Conservation (phyloP, 1,140 invertebrate species). For the Meloidogyne exigua region DNA sequence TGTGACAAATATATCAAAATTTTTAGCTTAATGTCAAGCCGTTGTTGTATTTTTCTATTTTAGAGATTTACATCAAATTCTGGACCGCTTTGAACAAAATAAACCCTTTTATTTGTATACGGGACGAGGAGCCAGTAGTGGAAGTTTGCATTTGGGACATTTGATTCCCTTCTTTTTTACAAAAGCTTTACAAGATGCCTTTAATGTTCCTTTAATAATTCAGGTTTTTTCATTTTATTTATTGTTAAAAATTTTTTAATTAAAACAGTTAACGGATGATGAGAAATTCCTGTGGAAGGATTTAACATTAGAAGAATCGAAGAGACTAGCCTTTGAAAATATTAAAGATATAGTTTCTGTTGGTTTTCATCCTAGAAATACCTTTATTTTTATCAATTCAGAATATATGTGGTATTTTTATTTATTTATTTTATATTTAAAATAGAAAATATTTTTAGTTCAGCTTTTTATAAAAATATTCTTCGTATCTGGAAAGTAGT, state of each 20-base stretch:
- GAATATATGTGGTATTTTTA: constrained; percentile 83
- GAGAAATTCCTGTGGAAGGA: constrained; percentile 98
- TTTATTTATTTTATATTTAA: constrained; percentile 33
- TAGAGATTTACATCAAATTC: constrained; percentile 71
- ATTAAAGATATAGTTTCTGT: constrained; percentile 96
- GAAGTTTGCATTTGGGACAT: constrained; percentile 93
- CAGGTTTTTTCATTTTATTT: constrained; percentile 41
- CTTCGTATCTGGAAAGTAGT: constrained; percentile 85
- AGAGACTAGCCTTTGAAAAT: constrained; percentile 82
- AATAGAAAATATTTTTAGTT: constrained; percentile 64
- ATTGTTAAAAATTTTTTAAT: constrained; percentile 10
- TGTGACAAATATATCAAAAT: too few species aligned
- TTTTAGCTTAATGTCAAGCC: too few species aligned
- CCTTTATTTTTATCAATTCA: constrained; percentile 94
- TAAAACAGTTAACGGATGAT: constrained; percentile 87
- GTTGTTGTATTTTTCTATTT: constrained; percentile 24
- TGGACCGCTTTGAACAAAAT: constrained; percentile 80
- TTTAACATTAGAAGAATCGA: constrained; percentile 82
- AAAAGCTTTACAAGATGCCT: constrained; percentile 96
- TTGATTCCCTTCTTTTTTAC: constrained; percentile 94
- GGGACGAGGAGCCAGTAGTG: constrained; percentile 90
- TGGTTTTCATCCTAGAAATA: constrained; percentile 92
- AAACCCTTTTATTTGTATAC: constrained; percentile 97
- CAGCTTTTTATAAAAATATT: constrained; percentile 88
- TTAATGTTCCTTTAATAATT: constrained; percentile 82